These are phyloP conservation scores for Parauchenoglanis punctatus DNA, from an alignment of 2,797 vertebrate genomes.

Conservation along the genomic window DNA sequence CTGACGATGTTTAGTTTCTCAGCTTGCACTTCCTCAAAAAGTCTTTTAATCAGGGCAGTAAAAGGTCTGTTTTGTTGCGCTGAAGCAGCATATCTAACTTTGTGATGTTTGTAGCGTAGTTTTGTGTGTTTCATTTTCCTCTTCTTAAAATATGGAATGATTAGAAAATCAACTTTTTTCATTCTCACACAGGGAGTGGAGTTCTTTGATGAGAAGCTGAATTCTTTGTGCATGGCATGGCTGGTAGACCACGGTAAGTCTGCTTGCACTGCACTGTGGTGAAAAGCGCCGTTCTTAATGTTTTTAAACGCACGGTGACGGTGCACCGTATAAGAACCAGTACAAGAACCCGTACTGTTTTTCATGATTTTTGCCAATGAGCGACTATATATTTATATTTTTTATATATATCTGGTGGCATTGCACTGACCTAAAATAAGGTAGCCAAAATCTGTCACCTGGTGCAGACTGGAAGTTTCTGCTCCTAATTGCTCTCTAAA, in stretches of 20 bases:
- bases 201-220: constrained; percentile 93
- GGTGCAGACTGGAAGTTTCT: neutral
- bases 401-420: neutral
- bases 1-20: neutral
- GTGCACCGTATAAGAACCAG: too few species aligned
- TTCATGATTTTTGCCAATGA: neutral
- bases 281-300: neutral
- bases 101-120: neutral
- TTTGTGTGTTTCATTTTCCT: neutral
- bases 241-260: constrained; percentile 89
- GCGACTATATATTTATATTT: neutral
- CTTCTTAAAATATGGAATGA: neutral
- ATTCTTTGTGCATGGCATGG: constrained; percentile 94
- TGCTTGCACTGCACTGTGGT: neutral
- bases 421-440: neutral
- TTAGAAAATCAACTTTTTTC: neutral
- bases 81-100: neutral
- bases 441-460: neutral
- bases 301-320: neutral
- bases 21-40: neutral
- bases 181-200: constrained; percentile 81
- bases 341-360: neutral
- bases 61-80: neutral
- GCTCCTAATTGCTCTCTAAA: neutral
- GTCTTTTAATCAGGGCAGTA: neutral